Evolutionary conservation across 2,888 invertebrate genomes (phyloP).

Genomic region (Parochlus steinenii): DNA sequence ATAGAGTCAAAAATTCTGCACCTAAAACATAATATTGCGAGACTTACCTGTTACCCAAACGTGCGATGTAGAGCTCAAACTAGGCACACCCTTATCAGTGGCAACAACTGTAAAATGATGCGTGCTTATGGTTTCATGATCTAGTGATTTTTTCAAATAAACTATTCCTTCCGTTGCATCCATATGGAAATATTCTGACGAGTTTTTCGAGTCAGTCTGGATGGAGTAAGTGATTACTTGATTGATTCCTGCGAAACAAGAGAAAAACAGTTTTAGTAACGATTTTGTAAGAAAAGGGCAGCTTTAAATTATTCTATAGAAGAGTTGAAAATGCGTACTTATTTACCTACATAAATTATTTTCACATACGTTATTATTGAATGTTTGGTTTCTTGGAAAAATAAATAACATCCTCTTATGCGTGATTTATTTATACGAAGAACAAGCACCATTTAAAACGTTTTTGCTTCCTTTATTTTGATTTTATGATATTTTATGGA

Average conservation of each 20-base stretch:
- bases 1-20: neutral
- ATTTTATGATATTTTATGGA: no score
- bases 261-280: neutral
- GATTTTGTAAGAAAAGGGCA: neutral
- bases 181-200: conserved; percentile 55
- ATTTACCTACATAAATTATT: neutral
- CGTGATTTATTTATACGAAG: no score
- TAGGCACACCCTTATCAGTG: conserved; percentile 68
- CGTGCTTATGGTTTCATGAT: conserved; percentile 55
- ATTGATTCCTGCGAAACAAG: conserved; percentile 35
- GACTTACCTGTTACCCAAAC: conserved; percentile 57
- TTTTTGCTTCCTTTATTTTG: no score
- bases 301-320: no score
- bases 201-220: conserved; percentile 41
- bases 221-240: conserved; percentile 54
- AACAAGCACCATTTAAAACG: no score
- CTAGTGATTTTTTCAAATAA: conserved; percentile 56
- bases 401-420: no score
- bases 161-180: conserved; percentile 61
- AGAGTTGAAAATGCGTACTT: neutral
- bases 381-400: no score
- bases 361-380: no score
- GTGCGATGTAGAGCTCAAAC: conserved; percentile 62
- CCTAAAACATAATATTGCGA: conserved; percentile 4
- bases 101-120: conserved; percentile 71